These are phyloP conservation scores for Porites cylindrica DNA, from an alignment of 92 coral and sea anemone genomes.

Conservation along the genomic window DNA sequence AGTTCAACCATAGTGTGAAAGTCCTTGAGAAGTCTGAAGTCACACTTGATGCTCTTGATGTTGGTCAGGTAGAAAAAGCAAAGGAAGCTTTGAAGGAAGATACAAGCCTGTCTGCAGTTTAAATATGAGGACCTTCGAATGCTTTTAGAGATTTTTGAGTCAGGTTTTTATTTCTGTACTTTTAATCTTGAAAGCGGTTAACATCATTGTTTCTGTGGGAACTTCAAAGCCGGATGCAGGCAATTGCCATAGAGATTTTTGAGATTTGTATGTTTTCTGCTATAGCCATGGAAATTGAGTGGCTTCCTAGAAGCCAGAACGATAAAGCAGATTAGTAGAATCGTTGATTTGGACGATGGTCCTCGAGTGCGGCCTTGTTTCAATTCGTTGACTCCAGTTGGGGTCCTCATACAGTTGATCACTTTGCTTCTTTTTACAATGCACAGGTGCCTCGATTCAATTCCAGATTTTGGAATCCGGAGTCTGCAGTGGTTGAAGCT, in stretches of 20 bases:
- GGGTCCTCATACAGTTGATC: slow-evolving; percentile 58
- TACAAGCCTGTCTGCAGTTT: slow-evolving; percentile 18
- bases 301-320: slow-evolving; percentile 41
- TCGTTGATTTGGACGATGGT: slow-evolving; percentile 54
- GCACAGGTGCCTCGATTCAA: slow-evolving; percentile 38
- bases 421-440: slow-evolving; percentile 49
- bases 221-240: slow-evolving; percentile 33
- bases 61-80: background rate
- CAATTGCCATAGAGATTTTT: slow-evolving; percentile 42
- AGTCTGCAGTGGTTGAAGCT: too few relatives aligned
- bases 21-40: slow-evolving; percentile 12
- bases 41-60: background rate
- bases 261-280: slow-evolving; percentile 26
- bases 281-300: slow-evolving; percentile 32
- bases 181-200: slow-evolving; percentile 62
- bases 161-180: slow-evolving; percentile 39
- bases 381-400: slow-evolving; percentile 10
- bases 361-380: slow-evolving; percentile 18
- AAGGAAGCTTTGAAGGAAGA: background rate
- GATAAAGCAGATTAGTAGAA: slow-evolving; percentile 34
- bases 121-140: slow-evolving; percentile 54
- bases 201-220: slow-evolving; percentile 51
- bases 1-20: background rate
- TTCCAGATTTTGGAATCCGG: slow-evolving; percentile 27
- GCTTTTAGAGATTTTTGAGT: slow-evolving; percentile 36